Evolutionary conservation across 2,888 invertebrate genomes (phyloP).

Genomic region (Hololepta plana): DNA sequence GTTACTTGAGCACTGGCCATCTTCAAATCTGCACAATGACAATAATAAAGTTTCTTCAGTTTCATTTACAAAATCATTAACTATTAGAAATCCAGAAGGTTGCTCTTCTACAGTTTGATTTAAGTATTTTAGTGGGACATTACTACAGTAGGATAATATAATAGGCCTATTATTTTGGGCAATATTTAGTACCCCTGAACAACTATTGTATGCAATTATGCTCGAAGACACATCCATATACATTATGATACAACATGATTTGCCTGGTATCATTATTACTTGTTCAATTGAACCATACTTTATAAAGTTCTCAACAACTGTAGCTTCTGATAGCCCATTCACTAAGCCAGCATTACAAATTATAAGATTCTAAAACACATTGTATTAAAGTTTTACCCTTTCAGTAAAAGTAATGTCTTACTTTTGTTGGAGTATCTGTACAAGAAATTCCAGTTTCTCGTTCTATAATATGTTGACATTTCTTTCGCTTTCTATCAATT

Average conservation of each 20-base stretch:
- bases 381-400: neutral
- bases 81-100: constrained; percentile 51
- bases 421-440: constrained; percentile 22
- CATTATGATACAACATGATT: constrained; percentile 63
- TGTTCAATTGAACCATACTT: constrained; percentile 7
- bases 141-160: constrained; percentile 45
- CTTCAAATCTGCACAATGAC: constrained; percentile 30
- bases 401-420: constrained; percentile 10
- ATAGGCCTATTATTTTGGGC: constrained; percentile 40
- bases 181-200: constrained; percentile 40
- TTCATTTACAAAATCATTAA: constrained; percentile 51
- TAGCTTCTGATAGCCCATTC: constrained; percentile 53
- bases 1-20: constrained; percentile 18
- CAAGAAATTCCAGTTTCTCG: constrained; percentile 25
- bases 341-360: constrained; percentile 80
- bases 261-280: constrained; percentile 47
- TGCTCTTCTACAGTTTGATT: constrained; percentile 22
- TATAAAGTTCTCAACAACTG: constrained; percentile 31
- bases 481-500: constrained; percentile 26
- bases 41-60: constrained; percentile 48
- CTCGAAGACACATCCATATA: constrained; percentile 36
- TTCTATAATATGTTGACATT: constrained; percentile 27
- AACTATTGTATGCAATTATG: constrained; percentile 31
- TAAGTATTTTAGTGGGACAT: constrained; percentile 13
- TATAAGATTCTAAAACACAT: constrained; percentile 39